Percentiles rank a stretch among this genome's conserved stretches.
These are phyloP conservation scores for Sericinus montela DNA, from an alignment of 2,888 invertebrate species.

Conservation along the genomic window DNA sequence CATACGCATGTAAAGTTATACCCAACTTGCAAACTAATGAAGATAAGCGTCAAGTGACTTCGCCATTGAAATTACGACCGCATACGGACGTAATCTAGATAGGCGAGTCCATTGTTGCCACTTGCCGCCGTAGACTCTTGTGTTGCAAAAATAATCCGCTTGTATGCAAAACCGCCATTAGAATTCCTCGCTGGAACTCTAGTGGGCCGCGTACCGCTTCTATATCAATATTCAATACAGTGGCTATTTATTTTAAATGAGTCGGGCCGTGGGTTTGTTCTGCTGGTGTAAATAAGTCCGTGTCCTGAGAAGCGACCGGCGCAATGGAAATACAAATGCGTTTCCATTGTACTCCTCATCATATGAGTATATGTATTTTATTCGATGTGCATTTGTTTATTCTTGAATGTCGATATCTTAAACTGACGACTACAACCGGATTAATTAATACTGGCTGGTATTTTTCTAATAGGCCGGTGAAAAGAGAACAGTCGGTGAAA, in stretches of 20 bases:
- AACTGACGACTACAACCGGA: too few relatives aligned
- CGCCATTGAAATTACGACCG: slow-evolving; percentile 26
- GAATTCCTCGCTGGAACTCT: slow-evolving; percentile 43
- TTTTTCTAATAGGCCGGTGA: too few relatives aligned
- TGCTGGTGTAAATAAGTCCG: slow-evolving; percentile 15
- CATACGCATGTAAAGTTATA: not conserved
- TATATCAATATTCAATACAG: slow-evolving; percentile 59
- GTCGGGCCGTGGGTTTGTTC: not conserved
- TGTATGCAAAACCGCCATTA: slow-evolving; percentile 68
- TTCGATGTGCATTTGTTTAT: too few relatives aligned
- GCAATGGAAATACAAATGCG: slow-evolving; percentile 5
- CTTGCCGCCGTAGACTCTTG: slow-evolving; percentile 30
- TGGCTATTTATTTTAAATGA: slow-evolving; percentile 13
- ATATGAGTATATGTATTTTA: too few relatives aligned
- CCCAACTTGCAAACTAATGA: slow-evolving; percentile 12
- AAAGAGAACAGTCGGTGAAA: too few relatives aligned
- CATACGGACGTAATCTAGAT: slow-evolving; percentile 49
- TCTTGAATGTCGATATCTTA: too few relatives aligned
- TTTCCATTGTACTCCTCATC: too few relatives aligned
- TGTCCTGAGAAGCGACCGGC: not conserved
- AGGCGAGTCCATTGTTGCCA: slow-evolving; percentile 41
- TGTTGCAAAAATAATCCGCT: slow-evolving; percentile 57
- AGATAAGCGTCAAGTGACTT: slow-evolving; percentile 4
- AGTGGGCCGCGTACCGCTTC: slow-evolving; percentile 31
- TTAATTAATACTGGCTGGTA: too few relatives aligned